phyloP scores from a whole-genome alignment of 2,113 vertebrate genomes.

The Phylloscopus trochiloides region DNA sequence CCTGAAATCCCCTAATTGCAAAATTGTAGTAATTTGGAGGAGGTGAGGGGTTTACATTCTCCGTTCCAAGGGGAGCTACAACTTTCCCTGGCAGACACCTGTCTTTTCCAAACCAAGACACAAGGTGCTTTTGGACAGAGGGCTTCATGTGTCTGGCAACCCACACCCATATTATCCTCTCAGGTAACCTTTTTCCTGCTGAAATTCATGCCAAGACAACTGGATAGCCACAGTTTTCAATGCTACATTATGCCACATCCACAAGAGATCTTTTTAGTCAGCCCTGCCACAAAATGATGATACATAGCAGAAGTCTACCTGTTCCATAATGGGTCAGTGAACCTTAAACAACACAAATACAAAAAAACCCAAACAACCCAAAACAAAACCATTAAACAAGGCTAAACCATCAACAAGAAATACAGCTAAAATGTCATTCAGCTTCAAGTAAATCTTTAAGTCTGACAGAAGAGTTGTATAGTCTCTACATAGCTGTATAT shows the following conservation, averaged over 20 bases:
- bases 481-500: not conserved
- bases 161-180: not conserved
- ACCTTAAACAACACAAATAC: not conserved
- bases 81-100: no score
- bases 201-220: not conserved
- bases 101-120: no score
- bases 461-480: not conserved
- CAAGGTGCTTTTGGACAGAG: not conserved
- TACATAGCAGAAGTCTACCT: not conserved
- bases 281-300: not conserved
- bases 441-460: not conserved
- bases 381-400: not conserved
- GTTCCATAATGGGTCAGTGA: not conserved
- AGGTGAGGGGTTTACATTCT: no score
- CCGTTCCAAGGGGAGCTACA: no score
- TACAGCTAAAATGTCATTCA: not conserved
- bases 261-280: not conserved
- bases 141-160: not conserved
- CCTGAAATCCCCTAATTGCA: no score
- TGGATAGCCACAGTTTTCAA: not conserved
- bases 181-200: not conserved
- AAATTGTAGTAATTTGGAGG: no score
- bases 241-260: not conserved
- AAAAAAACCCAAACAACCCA: not conserved
- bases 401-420: not conserved